These are phyloP conservation scores for Periplaneta americana DNA, from an alignment of 1,140 invertebrate species.

Conservation along the genomic window DNA sequence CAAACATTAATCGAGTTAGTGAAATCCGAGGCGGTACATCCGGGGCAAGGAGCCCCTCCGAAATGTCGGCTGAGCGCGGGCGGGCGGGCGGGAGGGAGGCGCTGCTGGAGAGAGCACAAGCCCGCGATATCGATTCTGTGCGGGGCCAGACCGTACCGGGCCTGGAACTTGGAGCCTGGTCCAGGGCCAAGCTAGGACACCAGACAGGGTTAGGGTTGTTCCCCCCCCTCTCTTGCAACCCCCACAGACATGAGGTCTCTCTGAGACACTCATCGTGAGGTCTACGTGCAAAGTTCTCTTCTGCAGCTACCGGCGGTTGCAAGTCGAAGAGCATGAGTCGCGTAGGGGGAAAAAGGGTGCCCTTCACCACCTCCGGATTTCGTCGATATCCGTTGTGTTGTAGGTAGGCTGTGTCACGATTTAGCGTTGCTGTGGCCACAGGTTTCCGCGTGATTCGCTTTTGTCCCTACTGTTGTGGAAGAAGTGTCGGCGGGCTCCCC, in stretches of 20 bases:
- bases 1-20: too few species aligned
- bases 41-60: neutral
- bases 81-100: neutral
- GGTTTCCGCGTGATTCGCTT: too few species aligned
- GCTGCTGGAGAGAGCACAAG: neutral
- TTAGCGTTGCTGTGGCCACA: too few species aligned
- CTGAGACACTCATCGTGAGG: neutral
- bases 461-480: too few species aligned
- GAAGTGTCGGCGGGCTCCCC: too few species aligned
- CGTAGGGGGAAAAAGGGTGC: neutral
- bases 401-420: too few species aligned
- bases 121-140: neutral
- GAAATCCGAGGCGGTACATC: too few species aligned
- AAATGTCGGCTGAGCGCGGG: neutral
- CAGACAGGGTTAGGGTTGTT: neutral
- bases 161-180: neutral
- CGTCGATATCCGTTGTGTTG: neutral
- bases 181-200: neutral
- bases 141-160: neutral
- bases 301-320: neutral
- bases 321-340: too few species aligned
- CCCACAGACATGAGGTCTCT: neutral
- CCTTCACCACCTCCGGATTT: neutral
- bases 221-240: neutral
- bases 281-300: neutral